phyloP scores from a whole-genome alignment of 2,888 invertebrate species.

The Amphiduros pacificus region DNA sequence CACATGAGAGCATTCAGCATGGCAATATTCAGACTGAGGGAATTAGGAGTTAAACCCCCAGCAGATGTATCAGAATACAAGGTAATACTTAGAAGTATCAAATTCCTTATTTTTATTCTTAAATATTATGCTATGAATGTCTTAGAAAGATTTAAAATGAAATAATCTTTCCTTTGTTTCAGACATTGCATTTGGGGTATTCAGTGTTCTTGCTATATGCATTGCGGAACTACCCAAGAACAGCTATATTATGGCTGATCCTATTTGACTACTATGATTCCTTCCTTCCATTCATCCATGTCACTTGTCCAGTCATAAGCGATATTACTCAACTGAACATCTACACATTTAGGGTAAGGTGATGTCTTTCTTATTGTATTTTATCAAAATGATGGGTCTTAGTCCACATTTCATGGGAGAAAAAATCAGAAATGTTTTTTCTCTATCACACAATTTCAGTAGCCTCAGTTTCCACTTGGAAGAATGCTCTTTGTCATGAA shows the following conservation, averaged over 20 bases:
- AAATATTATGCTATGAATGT: neutral
- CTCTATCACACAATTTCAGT: no score
- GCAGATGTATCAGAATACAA: slow-evolving; percentile 50
- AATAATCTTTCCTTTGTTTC: slow-evolving; percentile 19
- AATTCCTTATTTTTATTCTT: neutral
- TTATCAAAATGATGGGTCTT: no score
- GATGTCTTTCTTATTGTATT: no score
- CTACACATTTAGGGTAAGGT: neutral
- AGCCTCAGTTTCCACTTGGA: no score
- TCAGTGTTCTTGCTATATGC: slow-evolving; percentile 43
- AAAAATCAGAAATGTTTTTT: no score
- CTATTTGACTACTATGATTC: slow-evolving; percentile 26
- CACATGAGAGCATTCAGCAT: slow-evolving; percentile 38
- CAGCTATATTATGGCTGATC: slow-evolving; percentile 39
- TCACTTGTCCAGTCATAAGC: slow-evolving; percentile 28
- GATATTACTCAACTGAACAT: neutral
- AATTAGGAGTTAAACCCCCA: slow-evolving; percentile 39
- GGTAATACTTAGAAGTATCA: no score
- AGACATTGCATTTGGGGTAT: slow-evolving; percentile 43
- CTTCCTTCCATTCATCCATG: slow-evolving; percentile 44
- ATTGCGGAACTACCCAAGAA: slow-evolving; percentile 44
- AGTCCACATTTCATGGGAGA: no score
- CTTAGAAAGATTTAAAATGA: neutral
- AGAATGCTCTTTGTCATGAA: no score
- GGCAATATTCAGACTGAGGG: slow-evolving; percentile 33